Evolutionary conservation across 2,797 vertebrate species (phyloP).

Genomic region (Cyclopterus lumpus): DNA sequence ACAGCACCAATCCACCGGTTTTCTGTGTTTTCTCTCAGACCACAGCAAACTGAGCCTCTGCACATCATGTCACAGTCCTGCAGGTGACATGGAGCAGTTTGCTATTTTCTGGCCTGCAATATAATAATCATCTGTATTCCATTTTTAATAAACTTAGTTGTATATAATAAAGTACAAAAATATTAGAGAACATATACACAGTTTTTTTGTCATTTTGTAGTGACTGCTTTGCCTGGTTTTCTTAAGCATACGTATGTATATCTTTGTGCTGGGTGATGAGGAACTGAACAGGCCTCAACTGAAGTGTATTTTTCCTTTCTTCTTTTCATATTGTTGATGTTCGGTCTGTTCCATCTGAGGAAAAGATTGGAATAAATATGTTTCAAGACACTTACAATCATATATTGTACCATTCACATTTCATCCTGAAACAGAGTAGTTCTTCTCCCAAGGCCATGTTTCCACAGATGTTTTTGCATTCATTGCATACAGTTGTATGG

Average conservation of each 20-base stretch:
- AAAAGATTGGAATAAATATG: constrained; percentile 49
- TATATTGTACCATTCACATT: not conserved
- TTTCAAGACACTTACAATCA: constrained; percentile 35
- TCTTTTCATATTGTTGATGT: constrained; percentile 94
- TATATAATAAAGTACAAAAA: constrained; percentile 97
- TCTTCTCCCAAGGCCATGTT: not conserved
- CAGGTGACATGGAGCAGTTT: constrained; percentile 79
- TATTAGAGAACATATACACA: constrained; percentile 94
- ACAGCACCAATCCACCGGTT: constrained; percentile 82
- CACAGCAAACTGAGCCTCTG: constrained; percentile 72
- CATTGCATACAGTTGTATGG: constrained; percentile 10
- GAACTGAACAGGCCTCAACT: constrained; percentile 80
- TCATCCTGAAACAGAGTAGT: not conserved
- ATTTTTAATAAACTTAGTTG: constrained; percentile 96
- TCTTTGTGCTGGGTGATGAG: constrained; percentile 83
- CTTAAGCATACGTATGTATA: constrained; percentile 78
- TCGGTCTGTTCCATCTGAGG: constrained; percentile 94
- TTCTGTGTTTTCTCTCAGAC: constrained; percentile 70
- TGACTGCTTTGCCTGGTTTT: constrained; percentile 84
- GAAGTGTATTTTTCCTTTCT: constrained; percentile 79
- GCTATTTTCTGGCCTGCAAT: constrained; percentile 78
- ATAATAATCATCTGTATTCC: constrained; percentile 90
- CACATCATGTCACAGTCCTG: constrained; percentile 81
- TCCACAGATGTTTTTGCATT: constrained; percentile 10
- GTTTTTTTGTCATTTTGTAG: constrained; percentile 87